phyloP scores from a whole-genome alignment of 2,113 vertebrate species.

The Gopherus evgoodei region DNA sequence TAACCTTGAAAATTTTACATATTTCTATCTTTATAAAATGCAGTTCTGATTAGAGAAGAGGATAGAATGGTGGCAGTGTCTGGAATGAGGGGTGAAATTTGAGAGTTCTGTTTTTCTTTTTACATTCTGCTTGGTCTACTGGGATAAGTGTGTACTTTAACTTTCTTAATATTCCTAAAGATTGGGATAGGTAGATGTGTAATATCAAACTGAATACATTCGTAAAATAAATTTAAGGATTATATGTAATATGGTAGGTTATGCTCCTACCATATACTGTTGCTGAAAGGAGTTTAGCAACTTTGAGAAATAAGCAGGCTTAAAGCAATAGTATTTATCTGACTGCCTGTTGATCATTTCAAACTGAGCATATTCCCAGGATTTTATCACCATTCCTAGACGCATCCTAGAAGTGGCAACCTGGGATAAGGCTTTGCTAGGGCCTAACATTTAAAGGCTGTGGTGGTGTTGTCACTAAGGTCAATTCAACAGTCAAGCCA shows the following conservation, averaged over 20 bases:
- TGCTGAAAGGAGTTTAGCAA: background rate
- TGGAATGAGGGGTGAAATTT: background rate
- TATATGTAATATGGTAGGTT: background rate
- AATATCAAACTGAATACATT: background rate
- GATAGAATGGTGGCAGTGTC: background rate
- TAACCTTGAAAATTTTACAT: too few relatives aligned
- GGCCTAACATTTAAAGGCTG: background rate
- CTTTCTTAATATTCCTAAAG: background rate
- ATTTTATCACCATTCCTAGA: constrained; percentile 17
- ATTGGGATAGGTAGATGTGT: background rate
- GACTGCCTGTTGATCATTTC: background rate
- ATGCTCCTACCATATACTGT: background rate
- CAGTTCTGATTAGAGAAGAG: background rate
- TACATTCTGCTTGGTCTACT: background rate
- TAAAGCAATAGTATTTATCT: background rate
- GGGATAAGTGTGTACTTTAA: background rate
- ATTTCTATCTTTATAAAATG: background rate
- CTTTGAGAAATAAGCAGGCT: background rate
- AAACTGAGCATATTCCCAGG: background rate
- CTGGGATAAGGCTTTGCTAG: background rate
- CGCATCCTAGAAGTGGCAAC: background rate
- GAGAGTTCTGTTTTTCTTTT: background rate
- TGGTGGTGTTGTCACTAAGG: background rate
- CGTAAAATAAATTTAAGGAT: background rate
- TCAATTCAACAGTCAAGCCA: background rate